Evolutionary conservation across 2,113 vertebrate genomes (phyloP).

Genomic region (Bagarius yarrelli): DNA sequence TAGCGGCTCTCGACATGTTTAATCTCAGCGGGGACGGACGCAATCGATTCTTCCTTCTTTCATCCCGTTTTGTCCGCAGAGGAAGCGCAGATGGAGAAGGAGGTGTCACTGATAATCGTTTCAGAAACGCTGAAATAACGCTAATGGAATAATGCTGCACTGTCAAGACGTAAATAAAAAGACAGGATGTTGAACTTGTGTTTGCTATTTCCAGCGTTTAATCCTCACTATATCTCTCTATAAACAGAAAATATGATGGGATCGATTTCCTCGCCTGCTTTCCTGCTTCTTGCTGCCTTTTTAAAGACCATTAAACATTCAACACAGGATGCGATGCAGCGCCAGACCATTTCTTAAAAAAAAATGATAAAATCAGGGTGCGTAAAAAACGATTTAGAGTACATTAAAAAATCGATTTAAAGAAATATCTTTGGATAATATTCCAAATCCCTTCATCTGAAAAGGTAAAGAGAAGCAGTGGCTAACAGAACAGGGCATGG

Average conservation of each 20-base stretch:
- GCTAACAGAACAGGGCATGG: not conserved
- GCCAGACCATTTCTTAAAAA: not conserved
- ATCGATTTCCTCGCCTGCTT: not conserved
- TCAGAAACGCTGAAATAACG: not conserved
- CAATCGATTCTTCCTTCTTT: slow-evolving; percentile 31
- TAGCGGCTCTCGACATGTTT: slow-evolving; percentile 34
- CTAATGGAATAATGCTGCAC: not conserved
- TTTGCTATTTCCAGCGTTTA: not conserved
- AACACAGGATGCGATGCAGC: not conserved
- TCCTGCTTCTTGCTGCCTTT: not conserved
- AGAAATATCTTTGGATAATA: not conserved
- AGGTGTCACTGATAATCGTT: slow-evolving; percentile 30
- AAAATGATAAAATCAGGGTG: not conserved
- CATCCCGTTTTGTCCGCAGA: slow-evolving; percentile 17
- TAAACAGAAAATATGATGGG: not conserved
- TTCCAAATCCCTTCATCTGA: not conserved
- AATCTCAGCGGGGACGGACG: slow-evolving; percentile 27
- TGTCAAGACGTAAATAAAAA: not conserved
- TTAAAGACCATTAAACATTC: not conserved
- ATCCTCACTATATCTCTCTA: not conserved
- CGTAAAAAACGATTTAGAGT: not conserved
- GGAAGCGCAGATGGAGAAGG: slow-evolving; percentile 3
- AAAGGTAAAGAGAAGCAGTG: not conserved
- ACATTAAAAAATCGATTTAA: not conserved
- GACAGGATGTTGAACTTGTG: not conserved